phyloP scores from a whole-genome alignment of 1,140 invertebrate species.

The Drosophila varians region DNA sequence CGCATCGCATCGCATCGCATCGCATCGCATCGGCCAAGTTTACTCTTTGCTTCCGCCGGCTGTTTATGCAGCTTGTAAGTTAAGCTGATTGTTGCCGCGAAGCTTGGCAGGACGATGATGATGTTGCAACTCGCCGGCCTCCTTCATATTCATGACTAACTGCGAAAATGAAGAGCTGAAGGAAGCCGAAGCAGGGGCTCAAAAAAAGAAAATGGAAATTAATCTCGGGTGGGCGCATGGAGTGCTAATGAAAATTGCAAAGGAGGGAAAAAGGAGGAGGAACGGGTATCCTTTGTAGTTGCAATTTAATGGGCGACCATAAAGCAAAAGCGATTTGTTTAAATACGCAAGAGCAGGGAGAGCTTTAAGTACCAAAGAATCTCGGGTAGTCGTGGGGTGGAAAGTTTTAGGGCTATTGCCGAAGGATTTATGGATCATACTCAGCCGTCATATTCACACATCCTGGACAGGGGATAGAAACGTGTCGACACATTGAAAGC shows the following conservation, averaged over 20 bases:
- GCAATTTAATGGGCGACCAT: constrained; percentile 3
- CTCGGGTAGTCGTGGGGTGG: neutral
- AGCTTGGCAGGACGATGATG: constrained; percentile 14
- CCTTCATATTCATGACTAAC: constrained; percentile 66
- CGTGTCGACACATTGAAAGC: constrained; percentile 64
- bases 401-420: constrained; percentile 19
- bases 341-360: neutral
- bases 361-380: neutral
- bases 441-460: constrained; percentile 40
- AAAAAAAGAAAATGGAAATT: constrained; percentile 48
- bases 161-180: constrained; percentile 25
- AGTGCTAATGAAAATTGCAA: constrained; percentile 44
- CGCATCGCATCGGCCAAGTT: constrained; percentile 8
- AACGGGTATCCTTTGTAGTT: constrained; percentile 12
- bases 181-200: neutral
- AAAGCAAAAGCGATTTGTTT: neutral
- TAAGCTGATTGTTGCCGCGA: constrained; percentile 65
- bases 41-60: constrained; percentile 43
- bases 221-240: constrained; percentile 13
- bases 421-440: constrained; percentile 60
- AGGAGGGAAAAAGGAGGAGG: constrained; percentile 5
- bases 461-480: constrained; percentile 18
- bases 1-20: neutral
- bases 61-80: constrained; percentile 71
- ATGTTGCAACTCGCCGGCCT: constrained; percentile 32